Evolutionary conservation across 2,113 vertebrate genomes (phyloP).

Genomic region (Glaucidium brasilianum): DNA sequence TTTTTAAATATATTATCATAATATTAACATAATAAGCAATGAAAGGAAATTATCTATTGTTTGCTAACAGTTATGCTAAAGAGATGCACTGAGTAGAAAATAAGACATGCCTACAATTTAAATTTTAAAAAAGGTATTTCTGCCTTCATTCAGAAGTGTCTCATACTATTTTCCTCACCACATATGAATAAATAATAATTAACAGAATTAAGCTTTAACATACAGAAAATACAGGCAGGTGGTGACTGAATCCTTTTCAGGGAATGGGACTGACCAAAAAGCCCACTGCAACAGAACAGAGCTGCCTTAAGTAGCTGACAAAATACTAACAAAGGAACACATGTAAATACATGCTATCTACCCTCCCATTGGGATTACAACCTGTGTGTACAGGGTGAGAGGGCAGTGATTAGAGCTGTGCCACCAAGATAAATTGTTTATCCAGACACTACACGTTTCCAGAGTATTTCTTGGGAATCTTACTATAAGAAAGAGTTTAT

Average conservation of each 20-base stretch:
- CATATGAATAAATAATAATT: constrained; percentile 78
- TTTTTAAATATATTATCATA: constrained; percentile 86
- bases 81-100: constrained; percentile 76
- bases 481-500: constrained; percentile 56
- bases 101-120: constrained; percentile 81
- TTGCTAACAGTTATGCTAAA: constrained; percentile 84
- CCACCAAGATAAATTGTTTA: constrained; percentile 79
- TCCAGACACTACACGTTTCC: constrained; percentile 60
- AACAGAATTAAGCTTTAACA: constrained; percentile 73
- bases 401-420: constrained; percentile 73
- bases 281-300: constrained; percentile 64
- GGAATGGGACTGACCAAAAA: constrained; percentile 65
- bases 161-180: constrained; percentile 67
- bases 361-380: constrained; percentile 83
- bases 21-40: constrained; percentile 86
- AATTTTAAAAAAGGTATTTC: constrained; percentile 75
- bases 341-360: constrained; percentile 87
- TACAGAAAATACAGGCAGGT: constrained; percentile 70
- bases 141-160: constrained; percentile 75
- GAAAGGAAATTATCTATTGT: constrained; percentile 84
- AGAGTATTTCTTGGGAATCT: constrained; percentile 59
- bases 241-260: constrained; percentile 51
- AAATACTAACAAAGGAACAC: constrained; percentile 87
- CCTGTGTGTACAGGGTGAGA: constrained; percentile 83
- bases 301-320: constrained; percentile 76